These are phyloP conservation scores for Crotalus tigris DNA, from an alignment of 2,113 vertebrate genomes.

Conservation along the genomic window DNA sequence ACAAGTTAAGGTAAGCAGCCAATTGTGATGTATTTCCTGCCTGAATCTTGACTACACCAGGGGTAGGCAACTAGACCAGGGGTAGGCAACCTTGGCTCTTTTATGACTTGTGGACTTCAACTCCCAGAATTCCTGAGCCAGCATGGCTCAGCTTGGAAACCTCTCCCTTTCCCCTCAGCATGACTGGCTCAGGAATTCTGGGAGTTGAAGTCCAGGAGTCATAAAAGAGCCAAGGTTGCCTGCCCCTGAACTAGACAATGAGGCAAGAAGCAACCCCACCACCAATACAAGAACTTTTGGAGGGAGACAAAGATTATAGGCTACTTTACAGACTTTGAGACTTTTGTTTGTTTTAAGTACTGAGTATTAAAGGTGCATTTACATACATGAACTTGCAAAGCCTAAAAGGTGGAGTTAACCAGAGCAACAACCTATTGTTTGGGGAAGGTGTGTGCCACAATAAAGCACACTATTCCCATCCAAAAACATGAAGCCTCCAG, in stretches of 20 bases:
- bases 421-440: not conserved
- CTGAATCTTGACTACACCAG: not conserved
- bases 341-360: not conserved
- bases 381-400: not conserved
- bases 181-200: no score
- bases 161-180: no score
- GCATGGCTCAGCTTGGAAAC: no score
- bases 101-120: no score
- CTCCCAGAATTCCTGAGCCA: no score
- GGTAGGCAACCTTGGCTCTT: no score
- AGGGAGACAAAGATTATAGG: not conserved
- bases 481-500: not conserved
- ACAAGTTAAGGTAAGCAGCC: not conserved
- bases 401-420: not conserved
- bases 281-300: not conserved
- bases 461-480: not conserved
- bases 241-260: no score
- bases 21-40: not conserved
- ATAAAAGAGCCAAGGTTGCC: no score
- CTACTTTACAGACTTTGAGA: not conserved
- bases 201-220: no score
- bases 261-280: not conserved
- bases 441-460: not conserved
- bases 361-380: not conserved
- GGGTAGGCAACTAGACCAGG: no score